Base-by-base conservation (phyloP, 1,140 invertebrate genomes). In the Macrotrachela quadricornifera region DNA sequence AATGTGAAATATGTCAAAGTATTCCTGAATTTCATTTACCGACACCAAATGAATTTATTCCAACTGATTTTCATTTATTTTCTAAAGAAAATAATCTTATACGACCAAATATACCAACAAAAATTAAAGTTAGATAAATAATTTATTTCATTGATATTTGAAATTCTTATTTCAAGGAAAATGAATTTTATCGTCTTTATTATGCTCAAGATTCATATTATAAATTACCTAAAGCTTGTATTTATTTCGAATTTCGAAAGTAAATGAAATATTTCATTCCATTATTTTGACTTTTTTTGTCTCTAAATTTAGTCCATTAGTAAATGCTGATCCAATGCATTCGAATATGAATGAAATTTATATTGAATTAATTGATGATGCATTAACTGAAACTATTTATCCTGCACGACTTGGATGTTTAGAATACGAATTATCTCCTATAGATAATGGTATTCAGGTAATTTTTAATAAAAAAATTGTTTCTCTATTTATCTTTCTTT, bases 331-430 rank as follows among this genome's bases (percentile, higher is more conserved):
- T 71, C 88, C 91, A 0, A 59, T 81, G 0, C 80, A 78, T 69
- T 79, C 77, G 56, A 85, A 84, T 69, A 72, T 91, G 63, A 81
- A 80, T 9, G 77, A 79, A 47, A 75, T 96, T 71, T 85, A 85
- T 73, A 77, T 82, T 4, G 72, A 79, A 59, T 70, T 91, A 46
- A 77, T 92, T 50, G 64, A 66, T 41, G 90, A 95, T 73, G 75
- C 79, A 14, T 68, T 95, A 9, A 90, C 83, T 62, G 87, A 95
- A 70, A 87, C 85, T 69, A 75, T 82, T 1, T 97, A 96, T 70
- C 77, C 80, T 54, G 88, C 90, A 0, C 80, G 83, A 57, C 69
- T 94, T 49, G 86, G 88, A 54, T 85, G 85, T 8, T 71, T 95
- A 1, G 75, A 76, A 58, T 88, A 85, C 71, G 75, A 74, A 59